These are phyloP conservation scores for Sus cebifrons DNA, from an alignment of 2,797 vertebrate genomes.

Conservation along the genomic window DNA sequence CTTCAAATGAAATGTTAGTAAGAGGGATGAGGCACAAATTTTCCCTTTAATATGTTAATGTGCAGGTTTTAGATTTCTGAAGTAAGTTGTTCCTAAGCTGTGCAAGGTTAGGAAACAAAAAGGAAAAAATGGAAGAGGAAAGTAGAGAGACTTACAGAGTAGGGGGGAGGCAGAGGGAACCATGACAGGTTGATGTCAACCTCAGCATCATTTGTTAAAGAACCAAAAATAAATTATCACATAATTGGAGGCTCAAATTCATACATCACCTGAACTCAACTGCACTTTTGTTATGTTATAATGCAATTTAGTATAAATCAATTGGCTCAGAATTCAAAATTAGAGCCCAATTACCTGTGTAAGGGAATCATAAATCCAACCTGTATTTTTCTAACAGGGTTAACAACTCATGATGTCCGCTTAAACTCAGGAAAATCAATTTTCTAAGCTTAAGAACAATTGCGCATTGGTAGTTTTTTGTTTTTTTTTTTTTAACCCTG, in stretches of 20 bases:
- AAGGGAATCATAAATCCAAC: slow-evolving; percentile 79
- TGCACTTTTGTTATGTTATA: slow-evolving; percentile 70
- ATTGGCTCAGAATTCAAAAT: slow-evolving; percentile 78
- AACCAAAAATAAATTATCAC: slow-evolving; percentile 64
- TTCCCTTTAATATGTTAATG: not conserved
- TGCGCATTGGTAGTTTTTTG: slow-evolving; percentile 25
- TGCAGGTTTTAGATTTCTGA: not conserved
- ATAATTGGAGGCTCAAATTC: slow-evolving; percentile 71
- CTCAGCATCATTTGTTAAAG: slow-evolving; percentile 59
- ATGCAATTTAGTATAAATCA: slow-evolving; percentile 74
- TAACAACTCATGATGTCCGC: slow-evolving; percentile 68
- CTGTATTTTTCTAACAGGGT: slow-evolving; percentile 81
- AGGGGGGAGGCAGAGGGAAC: not conserved
- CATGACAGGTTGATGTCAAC: not conserved
- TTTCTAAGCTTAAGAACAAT: slow-evolving; percentile 70
- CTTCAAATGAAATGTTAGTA: slow-evolving; percentile 19
- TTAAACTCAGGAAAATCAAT: slow-evolving; percentile 68
- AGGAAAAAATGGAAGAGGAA: not conserved
- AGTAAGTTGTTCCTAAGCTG: not conserved
- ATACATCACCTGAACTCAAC: slow-evolving; percentile 41
- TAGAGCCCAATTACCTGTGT: slow-evolving; percentile 72
- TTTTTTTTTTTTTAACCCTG: not conserved
- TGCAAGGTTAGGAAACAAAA: not conserved
- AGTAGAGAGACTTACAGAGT: not conserved
- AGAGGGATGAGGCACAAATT: not conserved